A percentile compares a stretch with the other conserved stretches of the same genome.
Evolutionary conservation across 2,888 invertebrate genomes (phyloP).

Genomic region (Andrena minutula): DNA sequence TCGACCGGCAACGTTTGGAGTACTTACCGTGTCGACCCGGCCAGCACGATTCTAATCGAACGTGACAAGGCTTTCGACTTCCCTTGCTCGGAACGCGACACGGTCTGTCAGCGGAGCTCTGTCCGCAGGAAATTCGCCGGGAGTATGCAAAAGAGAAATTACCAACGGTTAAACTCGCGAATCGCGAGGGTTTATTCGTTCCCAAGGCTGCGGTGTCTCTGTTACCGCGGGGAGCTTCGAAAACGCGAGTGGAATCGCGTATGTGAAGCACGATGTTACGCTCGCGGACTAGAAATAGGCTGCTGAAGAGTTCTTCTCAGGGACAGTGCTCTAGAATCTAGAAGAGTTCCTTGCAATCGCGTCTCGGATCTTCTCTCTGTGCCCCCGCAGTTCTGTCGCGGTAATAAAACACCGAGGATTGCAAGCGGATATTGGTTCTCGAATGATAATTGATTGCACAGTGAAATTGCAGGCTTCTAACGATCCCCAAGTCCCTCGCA

Average conservation of each 20-base stretch:
- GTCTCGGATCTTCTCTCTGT: too few relatives aligned
- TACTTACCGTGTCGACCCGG: neutral
- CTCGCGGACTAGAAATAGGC: conserved; percentile 30
- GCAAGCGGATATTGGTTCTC: too few relatives aligned
- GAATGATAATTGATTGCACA: too few relatives aligned
- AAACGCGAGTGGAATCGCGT: conserved; percentile 37
- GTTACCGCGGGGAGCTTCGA: conserved; percentile 11
- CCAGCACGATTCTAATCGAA: neutral
- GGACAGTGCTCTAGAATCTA: neutral
- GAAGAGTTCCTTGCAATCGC: too few relatives aligned
- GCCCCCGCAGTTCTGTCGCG: too few relatives aligned
- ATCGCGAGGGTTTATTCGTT: conserved; percentile 26
- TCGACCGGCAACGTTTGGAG: neutral
- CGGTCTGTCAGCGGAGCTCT: too few relatives aligned
- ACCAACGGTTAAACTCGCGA: conserved; percentile 11
- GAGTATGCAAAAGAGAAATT: conserved; percentile 34
- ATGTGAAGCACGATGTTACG: conserved; percentile 20
- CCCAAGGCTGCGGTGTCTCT: conserved; percentile 36
- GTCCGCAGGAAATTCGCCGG: too few relatives aligned
- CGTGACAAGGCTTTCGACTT: neutral
- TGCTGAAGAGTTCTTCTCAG: conserved; percentile 13
- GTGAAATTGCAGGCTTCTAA: too few relatives aligned
- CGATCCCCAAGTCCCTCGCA: too few relatives aligned
- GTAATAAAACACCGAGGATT: too few relatives aligned
- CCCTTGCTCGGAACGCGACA: neutral